phyloP scores from a whole-genome alignment of 2,113 vertebrate genomes.

The Esox niger region DNA sequence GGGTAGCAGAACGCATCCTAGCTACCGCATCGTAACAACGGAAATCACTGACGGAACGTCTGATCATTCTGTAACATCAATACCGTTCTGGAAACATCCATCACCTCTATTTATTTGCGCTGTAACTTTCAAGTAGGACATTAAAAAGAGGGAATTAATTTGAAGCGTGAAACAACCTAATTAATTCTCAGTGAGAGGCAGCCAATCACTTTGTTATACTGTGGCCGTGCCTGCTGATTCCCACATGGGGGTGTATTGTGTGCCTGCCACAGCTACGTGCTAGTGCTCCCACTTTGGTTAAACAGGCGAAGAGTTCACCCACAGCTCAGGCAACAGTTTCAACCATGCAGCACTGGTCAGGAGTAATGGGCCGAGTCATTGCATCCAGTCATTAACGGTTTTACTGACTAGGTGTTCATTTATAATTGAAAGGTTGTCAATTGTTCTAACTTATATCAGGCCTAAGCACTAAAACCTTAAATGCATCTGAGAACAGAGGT shows the following conservation, averaged over 20 bases:
- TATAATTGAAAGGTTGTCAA: no score
- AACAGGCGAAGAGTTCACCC: slow-evolving; percentile 31
- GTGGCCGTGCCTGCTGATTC: not conserved
- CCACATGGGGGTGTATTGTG: slow-evolving; percentile 17
- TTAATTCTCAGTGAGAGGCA: slow-evolving; percentile 65
- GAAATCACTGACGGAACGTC: not conserved
- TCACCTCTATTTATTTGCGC: slow-evolving; percentile 60
- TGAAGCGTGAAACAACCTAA: slow-evolving; percentile 69
- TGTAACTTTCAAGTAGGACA: slow-evolving; percentile 50
- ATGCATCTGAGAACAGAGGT: no score
- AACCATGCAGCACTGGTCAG: not conserved
- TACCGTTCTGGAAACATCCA: slow-evolving; percentile 16
- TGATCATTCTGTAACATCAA: slow-evolving; percentile 1
- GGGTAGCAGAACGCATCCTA: slow-evolving; percentile 2
- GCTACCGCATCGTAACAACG: not conserved
- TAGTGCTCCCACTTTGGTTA: slow-evolving; percentile 36
- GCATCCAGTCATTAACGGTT: not conserved
- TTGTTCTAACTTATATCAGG: no score
- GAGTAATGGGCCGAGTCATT: not conserved
- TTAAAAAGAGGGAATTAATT: slow-evolving; percentile 68
- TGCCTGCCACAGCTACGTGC: slow-evolving; percentile 17
- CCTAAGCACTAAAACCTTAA: no score
- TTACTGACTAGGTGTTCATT: no score
- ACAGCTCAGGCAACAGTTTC: slow-evolving; percentile 13
- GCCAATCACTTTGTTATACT: slow-evolving; percentile 67